Evolutionary conservation across 1,140 invertebrate genomes (phyloP).

Genomic region (Lepidurus packardi): DNA sequence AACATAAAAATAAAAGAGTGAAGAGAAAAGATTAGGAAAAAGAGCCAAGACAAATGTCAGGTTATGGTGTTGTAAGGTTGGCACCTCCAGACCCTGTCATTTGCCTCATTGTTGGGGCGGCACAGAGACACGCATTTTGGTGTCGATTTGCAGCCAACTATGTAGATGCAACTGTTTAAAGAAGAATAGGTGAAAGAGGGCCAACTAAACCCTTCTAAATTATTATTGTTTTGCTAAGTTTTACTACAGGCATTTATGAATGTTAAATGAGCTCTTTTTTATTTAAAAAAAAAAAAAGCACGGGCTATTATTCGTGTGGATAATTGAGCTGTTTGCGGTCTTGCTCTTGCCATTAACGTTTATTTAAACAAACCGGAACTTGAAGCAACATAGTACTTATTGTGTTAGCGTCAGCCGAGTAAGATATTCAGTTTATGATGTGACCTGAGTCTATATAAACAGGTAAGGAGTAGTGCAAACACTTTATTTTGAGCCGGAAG

Average conservation of each 20-base stretch:
- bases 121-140: slow-evolving; percentile 14
- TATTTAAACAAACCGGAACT: not conserved
- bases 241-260: slow-evolving; percentile 4
- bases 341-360: not conserved
- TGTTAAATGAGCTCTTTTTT: not conserved
- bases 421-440: no score
- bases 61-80: slow-evolving; percentile 18
- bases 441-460: no score
- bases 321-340: not conserved
- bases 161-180: not conserved
- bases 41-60: not conserved
- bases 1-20: not conserved
- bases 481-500: no score
- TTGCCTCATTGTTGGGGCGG: slow-evolving; percentile 17
- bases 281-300: not conserved
- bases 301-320: not conserved
- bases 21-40: not conserved
- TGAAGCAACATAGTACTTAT: not conserved
- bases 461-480: no score
- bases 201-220: not conserved
- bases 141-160: not conserved
- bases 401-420: no score
- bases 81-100: slow-evolving; percentile 4
- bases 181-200: not conserved
- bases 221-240: not conserved